These are phyloP conservation scores for Lordiphosa andalusiaca DNA, from an alignment of 2,888 invertebrate genomes.

Conservation along the genomic window DNA sequence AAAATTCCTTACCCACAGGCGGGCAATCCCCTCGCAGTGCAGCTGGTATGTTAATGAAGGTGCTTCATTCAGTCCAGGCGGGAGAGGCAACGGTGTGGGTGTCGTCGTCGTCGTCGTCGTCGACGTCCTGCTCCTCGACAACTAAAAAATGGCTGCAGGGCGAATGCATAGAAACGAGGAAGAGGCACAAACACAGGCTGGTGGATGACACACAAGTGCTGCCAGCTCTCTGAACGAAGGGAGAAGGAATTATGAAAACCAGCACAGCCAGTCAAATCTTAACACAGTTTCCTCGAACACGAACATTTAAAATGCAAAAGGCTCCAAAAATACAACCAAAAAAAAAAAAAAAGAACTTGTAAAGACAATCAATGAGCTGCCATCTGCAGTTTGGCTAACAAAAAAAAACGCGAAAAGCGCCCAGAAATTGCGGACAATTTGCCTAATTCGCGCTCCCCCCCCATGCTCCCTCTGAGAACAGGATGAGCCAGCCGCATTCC, in stretches of 20 bases:
- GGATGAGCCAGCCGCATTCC: constrained; percentile 59
- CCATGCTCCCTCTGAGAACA: constrained; percentile 38
- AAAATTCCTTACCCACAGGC: constrained; percentile 62
- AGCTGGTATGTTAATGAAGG: constrained; percentile 72
- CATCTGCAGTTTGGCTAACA: constrained; percentile 23
- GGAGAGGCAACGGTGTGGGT: constrained; percentile 7
- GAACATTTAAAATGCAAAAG: constrained; percentile 30
- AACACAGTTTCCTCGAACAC: constrained; percentile 48
- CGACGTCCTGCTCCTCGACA: constrained; percentile 29
- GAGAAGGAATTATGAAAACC: constrained; percentile 40
- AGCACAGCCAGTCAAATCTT: constrained; percentile 35
- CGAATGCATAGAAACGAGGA: constrained; percentile 54
- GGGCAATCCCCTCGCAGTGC: constrained; percentile 40
- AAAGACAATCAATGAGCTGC: constrained; percentile 39
- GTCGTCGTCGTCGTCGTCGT: constrained; percentile 12
- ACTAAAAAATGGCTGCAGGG: constrained; percentile 56
- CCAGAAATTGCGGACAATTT: constrained; percentile 72
- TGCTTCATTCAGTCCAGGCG: constrained; percentile 47
- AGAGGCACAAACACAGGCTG: constrained; percentile 3
- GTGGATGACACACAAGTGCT: constrained; percentile 70
- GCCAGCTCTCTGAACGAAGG: constrained; percentile 43
- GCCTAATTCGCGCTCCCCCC: constrained; percentile 59
- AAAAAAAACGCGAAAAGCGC: constrained; percentile 24
- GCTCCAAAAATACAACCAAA: constrained; percentile 5
- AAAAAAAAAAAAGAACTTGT: constrained; percentile 16